phyloP scores from a whole-genome alignment of 2,797 vertebrate genomes.

The Parauchenoglanis ngamensis region DNA sequence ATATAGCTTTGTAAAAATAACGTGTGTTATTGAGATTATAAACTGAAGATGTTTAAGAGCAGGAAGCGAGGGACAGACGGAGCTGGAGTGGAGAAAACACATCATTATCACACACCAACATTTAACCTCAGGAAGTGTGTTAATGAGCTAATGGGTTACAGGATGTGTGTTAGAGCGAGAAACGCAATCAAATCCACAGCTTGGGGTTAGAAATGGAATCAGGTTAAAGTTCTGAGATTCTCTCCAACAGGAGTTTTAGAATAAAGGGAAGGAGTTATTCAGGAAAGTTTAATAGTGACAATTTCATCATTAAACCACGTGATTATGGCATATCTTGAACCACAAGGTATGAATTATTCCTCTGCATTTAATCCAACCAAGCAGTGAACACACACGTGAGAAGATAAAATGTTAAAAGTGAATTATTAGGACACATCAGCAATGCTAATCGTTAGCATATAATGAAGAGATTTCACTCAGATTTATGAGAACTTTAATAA shows the following conservation, averaged over 20 bases:
- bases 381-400: no score
- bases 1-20: no score
- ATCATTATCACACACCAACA: not conserved
- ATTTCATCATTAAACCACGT: not conserved
- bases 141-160: not conserved
- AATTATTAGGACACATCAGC: not conserved
- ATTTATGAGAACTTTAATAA: not conserved
- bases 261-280: not conserved
- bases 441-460: no score
- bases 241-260: not conserved
- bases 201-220: not conserved
- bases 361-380: no score
- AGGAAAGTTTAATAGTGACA: not conserved
- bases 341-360: no score
- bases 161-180: not conserved
- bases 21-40: not conserved
- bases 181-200: not conserved
- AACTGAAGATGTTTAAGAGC: not conserved
- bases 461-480: not conserved
- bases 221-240: not conserved
- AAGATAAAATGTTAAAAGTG: not conserved
- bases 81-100: not conserved
- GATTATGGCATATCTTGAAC: no score
- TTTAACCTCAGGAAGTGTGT: constrained; percentile 2
- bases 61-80: not conserved